phyloP scores from a whole-genome alignment of 2,113 vertebrate species.

The Misgurnus mizolepis region DNA sequence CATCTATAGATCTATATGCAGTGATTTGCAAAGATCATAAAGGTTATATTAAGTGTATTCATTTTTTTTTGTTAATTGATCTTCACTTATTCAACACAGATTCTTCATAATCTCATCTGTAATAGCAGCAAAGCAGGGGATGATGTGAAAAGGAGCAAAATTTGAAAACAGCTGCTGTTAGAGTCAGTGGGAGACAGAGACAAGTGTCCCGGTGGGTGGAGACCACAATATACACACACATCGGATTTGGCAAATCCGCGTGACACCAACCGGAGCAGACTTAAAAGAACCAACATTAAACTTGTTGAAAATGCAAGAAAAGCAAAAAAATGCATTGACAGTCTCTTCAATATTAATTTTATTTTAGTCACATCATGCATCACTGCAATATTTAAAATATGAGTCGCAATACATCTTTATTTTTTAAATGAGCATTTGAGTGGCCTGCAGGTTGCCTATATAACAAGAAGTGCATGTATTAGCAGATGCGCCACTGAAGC shows the following conservation, averaged over 20 bases:
- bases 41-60: conserved; percentile 1
- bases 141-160: conserved; percentile 35
- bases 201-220: conserved; percentile 44
- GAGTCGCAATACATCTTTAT: not conserved
- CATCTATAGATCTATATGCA: not conserved
- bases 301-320: conserved; percentile 6
- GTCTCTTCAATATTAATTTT: too few species aligned
- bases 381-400: too few species aligned
- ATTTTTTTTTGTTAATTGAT: not conserved
- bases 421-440: not conserved
- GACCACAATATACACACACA: conserved; percentile 14
- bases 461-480: not conserved
- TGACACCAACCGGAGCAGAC: conserved; percentile 23
- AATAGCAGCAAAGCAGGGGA: conserved; percentile 15
- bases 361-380: not conserved
- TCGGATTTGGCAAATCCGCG: conserved; percentile 45
- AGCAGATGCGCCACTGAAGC: not conserved
- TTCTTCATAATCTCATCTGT: conserved; percentile 11
- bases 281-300: not conserved
- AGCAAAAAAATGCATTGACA: too few species aligned
- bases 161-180: conserved; percentile 57
- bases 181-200: conserved; percentile 42
- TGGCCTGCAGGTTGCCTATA: too few species aligned
- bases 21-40: too few species aligned
- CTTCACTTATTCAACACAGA: not conserved